Evolutionary conservation across 2,888 invertebrate species (phyloP), one percentile per base, ranked within the genome.

Genomic region (Coleophora flavipennella): DNA sequence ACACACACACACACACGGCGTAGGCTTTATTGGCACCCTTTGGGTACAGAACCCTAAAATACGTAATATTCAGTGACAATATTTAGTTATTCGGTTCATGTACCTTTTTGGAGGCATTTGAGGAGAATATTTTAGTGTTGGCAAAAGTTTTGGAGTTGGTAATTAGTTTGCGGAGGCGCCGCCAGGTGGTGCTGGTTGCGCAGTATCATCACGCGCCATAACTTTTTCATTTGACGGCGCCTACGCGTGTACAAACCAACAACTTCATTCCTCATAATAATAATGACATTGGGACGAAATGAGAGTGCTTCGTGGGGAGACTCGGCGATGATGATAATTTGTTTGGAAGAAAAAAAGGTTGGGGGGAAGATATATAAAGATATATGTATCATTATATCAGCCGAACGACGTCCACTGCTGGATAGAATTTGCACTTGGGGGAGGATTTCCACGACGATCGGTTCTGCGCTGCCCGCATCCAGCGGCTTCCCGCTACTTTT

Each of bases 221-320:
- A 84, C 83, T 84, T 84, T 83, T 81, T 81, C 83, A 80, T 83
- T 81, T 81, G 83, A 83, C 76, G 20, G 3, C 20, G 20, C 20
- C 20, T 20, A 20, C 20, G 79, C 75, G 76, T 69, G 72, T 69
- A 9, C 20, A 20, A 20, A 60, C 68, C 65, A 62, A 61, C 59
- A 78, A 80, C 81, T 83, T 84, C 78, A 80, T 83, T 81, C 76
- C 77, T 78, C 81, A 80, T 83, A 83, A 83, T 83, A 20, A 20
- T 20, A 20, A 20, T 83, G 81, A 81, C 76, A 79, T 72, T 75
- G 74, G 75, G 75, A 80, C 73, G 75, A 75, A 80, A 80, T 77
- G 74, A 73, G 74, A 79, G 78, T 20, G 20, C 20, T 20, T 20
- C 20, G 20, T 20, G 20, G 20, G 20, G 20, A 20, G 20, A 20